Evolutionary conservation across 1,140 invertebrate species (phyloP).

Genomic region (Apis florea): DNA sequence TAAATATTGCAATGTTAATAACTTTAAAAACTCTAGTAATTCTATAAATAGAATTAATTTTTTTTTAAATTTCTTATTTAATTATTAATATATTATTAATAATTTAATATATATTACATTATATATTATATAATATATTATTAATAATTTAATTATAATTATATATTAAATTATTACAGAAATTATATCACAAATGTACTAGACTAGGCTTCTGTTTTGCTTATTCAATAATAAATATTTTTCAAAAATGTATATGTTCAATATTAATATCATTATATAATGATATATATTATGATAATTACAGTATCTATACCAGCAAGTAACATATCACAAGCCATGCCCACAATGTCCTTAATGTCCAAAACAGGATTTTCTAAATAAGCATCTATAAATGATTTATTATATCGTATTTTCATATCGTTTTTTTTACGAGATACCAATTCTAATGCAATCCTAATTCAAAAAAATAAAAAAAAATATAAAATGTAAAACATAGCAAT

Average conservation of each 20-base stretch:
- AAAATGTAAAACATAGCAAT: neutral
- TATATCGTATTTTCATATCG: conserved; percentile 64
- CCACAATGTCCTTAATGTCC: conserved; percentile 89
- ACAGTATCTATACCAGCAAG: conserved; percentile 94
- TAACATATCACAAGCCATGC: conserved; percentile 91
- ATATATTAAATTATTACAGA: neutral
- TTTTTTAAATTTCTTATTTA: no score
- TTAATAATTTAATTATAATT: neutral
- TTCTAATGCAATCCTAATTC: conserved; percentile 84
- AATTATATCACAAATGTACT: neutral
- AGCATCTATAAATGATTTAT: conserved; percentile 82
- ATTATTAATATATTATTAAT: no score
- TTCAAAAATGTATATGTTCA: no score
- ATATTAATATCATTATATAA: neutral
- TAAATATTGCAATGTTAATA: no score
- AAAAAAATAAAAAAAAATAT: conserved; percentile 34
- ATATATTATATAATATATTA: neutral
- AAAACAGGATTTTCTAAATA: conserved; percentile 85
- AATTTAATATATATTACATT: no score
- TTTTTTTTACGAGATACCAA: conserved; percentile 84
- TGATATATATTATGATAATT: conserved; percentile 63
- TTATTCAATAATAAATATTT: neutral
- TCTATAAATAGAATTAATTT: no score
- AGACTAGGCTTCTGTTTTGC: no score
- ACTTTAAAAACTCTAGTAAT: no score